Conservation (phyloP, 2,113 vertebrate species). For the Litocranius walleri region DNA sequence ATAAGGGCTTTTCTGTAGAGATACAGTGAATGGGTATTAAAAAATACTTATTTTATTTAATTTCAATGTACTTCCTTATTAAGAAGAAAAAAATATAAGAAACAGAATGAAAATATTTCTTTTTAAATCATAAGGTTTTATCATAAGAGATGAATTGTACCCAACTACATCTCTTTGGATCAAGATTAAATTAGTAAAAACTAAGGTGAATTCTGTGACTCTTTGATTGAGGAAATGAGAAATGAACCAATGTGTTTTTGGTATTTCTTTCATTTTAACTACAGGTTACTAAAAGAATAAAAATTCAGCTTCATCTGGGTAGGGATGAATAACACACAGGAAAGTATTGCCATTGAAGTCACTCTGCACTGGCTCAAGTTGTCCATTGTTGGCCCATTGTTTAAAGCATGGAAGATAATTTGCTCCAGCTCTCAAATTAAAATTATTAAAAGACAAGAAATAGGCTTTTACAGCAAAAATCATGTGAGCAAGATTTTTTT, state of each 20-base stretch:
- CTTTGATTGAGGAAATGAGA: not conserved
- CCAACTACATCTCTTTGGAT: not conserved
- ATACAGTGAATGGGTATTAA: not conserved
- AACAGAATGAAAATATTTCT: not conserved
- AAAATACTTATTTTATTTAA: slow-evolving; percentile 1
- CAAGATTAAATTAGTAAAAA: not conserved
- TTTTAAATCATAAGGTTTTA: not conserved
- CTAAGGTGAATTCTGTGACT: not conserved
- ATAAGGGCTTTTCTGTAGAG: not conserved
- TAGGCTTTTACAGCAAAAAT: not conserved
- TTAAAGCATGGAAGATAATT: not conserved
- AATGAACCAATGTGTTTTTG: not conserved
- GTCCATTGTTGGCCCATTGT: not conserved
- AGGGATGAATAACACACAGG: not conserved
- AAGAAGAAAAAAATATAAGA: not conserved
- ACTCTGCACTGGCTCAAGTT: not conserved
- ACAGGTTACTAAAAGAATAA: not conserved
- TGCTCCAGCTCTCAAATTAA: not conserved
- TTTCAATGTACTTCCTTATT: not conserved
- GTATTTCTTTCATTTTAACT: not conserved
- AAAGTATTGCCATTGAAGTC: not conserved
- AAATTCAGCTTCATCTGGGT: not conserved
- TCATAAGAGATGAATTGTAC: not conserved
- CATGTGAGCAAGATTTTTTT: not conserved
- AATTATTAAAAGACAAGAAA: not conserved